Conservation (phyloP, 2,113 vertebrate species). For the Axis porcinus region DNA sequence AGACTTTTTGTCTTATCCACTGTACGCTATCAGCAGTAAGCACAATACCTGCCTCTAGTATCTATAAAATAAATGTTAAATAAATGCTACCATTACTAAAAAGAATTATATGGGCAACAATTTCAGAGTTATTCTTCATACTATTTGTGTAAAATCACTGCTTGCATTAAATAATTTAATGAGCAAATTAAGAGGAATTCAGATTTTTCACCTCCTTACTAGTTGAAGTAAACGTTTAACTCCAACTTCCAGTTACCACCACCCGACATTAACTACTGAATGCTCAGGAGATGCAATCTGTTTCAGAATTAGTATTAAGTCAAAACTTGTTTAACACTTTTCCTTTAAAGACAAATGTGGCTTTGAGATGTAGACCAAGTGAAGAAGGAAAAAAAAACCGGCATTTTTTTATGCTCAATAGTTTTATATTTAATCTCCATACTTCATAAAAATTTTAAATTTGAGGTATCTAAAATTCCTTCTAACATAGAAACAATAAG, state of each 20-base stretch:
- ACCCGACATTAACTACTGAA: slow-evolving; percentile 1
- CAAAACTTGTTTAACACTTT: slow-evolving; percentile 24
- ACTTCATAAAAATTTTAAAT: slow-evolving; percentile 7
- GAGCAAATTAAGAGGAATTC: not conserved
- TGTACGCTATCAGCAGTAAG: not conserved
- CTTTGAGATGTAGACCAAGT: not conserved
- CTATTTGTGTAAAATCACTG: not conserved
- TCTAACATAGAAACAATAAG: not conserved
- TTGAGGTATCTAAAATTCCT: not conserved
- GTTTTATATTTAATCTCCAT: not conserved
- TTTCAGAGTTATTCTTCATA: not conserved
- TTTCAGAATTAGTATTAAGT: not conserved
- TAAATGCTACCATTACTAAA: not conserved
- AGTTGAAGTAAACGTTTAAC: slow-evolving; percentile 10
- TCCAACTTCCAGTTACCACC: not conserved
- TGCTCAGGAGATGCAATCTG: not conserved
- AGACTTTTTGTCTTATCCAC: not conserved
- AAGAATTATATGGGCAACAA: not conserved
- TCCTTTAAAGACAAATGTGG: not conserved
- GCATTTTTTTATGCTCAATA: not conserved
- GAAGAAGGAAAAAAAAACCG: not conserved
- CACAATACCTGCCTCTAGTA: not conserved
- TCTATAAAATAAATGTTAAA: not conserved
- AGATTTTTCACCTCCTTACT: slow-evolving; percentile 2
- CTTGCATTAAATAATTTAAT: not conserved